Evolutionary conservation across 2,113 vertebrate genomes (phyloP), one percentile per base, ranked within the genome.

Genomic region (Leptobrachium ailaonicum): DNA sequence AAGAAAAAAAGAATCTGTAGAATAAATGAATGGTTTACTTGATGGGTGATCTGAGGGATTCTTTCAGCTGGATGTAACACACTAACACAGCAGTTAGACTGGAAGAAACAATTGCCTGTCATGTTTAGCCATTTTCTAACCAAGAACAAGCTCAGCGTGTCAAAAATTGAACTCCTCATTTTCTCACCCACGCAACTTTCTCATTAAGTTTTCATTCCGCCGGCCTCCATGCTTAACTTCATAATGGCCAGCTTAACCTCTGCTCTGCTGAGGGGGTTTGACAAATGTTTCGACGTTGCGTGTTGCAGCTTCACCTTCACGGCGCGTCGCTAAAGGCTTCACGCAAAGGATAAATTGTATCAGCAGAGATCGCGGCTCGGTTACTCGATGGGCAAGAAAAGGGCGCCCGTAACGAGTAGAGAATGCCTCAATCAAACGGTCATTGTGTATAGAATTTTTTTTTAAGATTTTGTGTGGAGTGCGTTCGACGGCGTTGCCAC

Each of bases 91-190:
- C 68, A 47, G 68, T 70, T 70, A 70, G 68, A 70, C 68, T 70
- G 68, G 68, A 70, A 68, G n/a, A 66, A 54, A 66, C 75, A 76
- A 68, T 76, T 13, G 66, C 75, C 75, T 67, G 75, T 76, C 75
- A 76, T 76, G 75, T 53, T 54, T 67, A 66, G 74, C 64, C 75
- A 67, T 76, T 76, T 54, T 68, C 75, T 67, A 68, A 76, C 75
- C 64, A 76, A 76, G 75, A 76, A 76, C 66, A 56, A 68, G 47
- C 64, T 76, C 64, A 76, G 75, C 75, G 50, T 66, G 64, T 41
- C 64, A 76, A 76, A 67, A 76, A 76, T 76, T 76, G 75, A 76
- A 76, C 75, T 68, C 75, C 75, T 76, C 64, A 76, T 76, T 67
- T 76, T 76, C 66, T 64, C 75, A 67, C 75, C 75, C 75, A 76